Base-by-base conservation (phyloP, 2,113 vertebrate species). In the Eonycteris spelaea region DNA sequence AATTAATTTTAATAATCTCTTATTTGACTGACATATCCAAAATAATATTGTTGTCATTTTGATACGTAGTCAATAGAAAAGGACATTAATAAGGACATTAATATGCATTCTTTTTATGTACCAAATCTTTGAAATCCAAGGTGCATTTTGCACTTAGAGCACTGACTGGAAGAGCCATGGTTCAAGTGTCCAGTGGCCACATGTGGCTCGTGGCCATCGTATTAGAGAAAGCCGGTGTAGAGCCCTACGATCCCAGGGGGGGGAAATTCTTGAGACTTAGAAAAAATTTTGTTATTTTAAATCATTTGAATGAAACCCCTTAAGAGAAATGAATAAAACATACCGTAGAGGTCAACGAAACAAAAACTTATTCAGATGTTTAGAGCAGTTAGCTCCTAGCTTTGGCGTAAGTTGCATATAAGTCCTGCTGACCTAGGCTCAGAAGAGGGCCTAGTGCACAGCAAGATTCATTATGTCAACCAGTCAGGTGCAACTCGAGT, bases 131-230 rank as follows among this genome's bases (percentile, higher is more conserved):
- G 57, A 92, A 84, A 70, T 6, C 70, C 11, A 57, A 43, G 2
- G 71, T 38, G 2, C 21, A 16, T 11, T 48, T 30, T 53, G 48
- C 6, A 61, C 12, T 18, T 10, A 48, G 28, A 77, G 48, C 22
- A 65, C 22, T 48, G 21, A 26, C 51, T 13, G 30, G 33, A 30
- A 2, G 5, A 22, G 26, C 26, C 48, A 33, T 9, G 15, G 38
- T 7, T 78, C 43, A 19, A 0, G 6, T 7, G 61, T 8, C 59
- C 63, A 15, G 48, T 10, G 6, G 65, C 59, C 94, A n/a, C 67
- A 2, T 0, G 0, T 0, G 6, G 18, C 8, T 67, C 1, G 1
- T n/a, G 51, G 40, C 18, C 14, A 18, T 43, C 26, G 28, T 15
- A 8, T 35, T 28, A 59, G 43, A 74, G 43, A 80, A 51, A 11